Evolutionary conservation across 2,113 vertebrate species (phyloP).

Genomic region (Eubucco bourcierii): DNA sequence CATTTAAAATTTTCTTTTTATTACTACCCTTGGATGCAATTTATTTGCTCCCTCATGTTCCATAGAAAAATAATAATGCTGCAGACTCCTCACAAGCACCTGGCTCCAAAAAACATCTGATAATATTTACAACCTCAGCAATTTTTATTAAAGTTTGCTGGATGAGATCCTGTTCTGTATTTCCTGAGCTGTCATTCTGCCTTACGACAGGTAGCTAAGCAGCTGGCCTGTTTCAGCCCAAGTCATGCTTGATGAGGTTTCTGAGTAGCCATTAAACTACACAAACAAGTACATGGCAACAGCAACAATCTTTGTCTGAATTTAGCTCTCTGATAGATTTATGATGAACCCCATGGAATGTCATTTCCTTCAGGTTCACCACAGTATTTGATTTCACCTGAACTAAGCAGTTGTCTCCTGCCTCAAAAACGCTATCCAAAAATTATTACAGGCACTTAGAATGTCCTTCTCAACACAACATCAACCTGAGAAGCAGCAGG

Average conservation of each 20-base stretch:
- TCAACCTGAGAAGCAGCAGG: neutral
- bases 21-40: neutral
- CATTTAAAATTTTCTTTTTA: neutral
- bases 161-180: neutral
- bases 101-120: neutral
- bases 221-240: neutral
- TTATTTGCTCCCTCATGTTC: neutral
- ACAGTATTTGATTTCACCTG: neutral
- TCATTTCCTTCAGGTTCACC: neutral
- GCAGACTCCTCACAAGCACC: neutral
- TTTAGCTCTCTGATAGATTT: neutral
- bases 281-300: neutral
- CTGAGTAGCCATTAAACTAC: neutral
- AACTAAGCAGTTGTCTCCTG: neutral
- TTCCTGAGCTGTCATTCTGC: neutral
- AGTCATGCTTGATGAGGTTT: neutral
- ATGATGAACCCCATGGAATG: neutral
- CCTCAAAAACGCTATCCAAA: neutral
- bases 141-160: neutral
- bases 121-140: neutral
- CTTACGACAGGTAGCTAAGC: neutral
- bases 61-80: neutral
- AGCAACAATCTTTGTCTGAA: neutral
- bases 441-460: neutral
- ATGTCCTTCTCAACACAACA: neutral